Conservation (phyloP, 2,888 invertebrate species). For the Spilarctia lutea region DNA sequence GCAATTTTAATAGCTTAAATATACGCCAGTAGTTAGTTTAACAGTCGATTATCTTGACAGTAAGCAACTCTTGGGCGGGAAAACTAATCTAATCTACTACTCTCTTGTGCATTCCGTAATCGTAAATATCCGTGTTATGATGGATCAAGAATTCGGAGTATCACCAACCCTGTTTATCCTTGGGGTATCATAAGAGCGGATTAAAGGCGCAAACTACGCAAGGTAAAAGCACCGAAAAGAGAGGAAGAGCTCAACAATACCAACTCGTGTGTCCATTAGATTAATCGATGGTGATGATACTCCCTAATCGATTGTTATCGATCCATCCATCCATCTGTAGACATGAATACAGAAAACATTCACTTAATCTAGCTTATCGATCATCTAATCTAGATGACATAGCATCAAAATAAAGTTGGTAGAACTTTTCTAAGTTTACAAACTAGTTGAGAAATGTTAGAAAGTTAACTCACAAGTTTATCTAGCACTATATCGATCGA, state of each 20-base stretch:
- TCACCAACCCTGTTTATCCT: too few relatives aligned
- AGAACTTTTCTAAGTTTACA: neutral
- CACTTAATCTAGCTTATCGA: neutral
- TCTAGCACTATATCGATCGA: constrained; percentile 49
- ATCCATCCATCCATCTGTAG: neutral
- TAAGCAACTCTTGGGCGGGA: neutral
- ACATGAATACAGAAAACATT: neutral
- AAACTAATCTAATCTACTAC: neutral
- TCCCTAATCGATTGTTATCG: neutral
- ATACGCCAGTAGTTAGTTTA: neutral
- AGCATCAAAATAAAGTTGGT: neutral
- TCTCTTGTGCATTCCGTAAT: neutral
- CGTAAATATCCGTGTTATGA: too few relatives aligned
- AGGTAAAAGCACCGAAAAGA: too few relatives aligned
- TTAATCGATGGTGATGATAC: neutral
- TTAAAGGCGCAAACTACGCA: too few relatives aligned
- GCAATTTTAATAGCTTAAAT: neutral
- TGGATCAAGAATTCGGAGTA: too few relatives aligned
- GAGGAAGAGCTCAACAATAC: too few relatives aligned
- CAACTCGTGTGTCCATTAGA: too few relatives aligned
- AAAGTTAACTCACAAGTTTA: constrained; percentile 42
- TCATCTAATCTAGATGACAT: neutral
- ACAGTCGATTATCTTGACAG: constrained; percentile 38
- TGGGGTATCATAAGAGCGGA: too few relatives aligned
- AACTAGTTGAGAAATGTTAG: neutral